Percentiles rank a stretch among this genome's conserved stretches.
phyloP scores from a whole-genome alignment of 2,888 invertebrate species.

The Pomacea canaliculata region DNA sequence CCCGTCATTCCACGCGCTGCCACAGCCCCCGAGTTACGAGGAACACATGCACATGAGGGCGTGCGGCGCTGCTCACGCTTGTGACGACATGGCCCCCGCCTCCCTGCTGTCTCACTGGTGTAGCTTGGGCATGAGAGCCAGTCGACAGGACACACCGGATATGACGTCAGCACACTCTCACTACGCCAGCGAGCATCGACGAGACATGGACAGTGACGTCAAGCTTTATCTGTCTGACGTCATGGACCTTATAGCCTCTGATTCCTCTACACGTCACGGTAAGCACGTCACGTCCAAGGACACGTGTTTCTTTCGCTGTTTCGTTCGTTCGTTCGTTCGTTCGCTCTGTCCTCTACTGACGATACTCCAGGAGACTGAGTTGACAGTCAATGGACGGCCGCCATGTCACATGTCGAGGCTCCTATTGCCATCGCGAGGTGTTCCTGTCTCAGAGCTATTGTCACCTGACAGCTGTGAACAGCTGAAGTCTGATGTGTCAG shows the following conservation, averaged over 20 bases:
- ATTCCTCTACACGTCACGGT: conserved; percentile 8
- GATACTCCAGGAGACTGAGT: too few species aligned
- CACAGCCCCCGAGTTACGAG: conserved; percentile 18
- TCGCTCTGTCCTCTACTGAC: not conserved
- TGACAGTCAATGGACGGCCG: too few species aligned
- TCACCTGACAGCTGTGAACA: too few species aligned
- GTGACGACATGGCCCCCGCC: not conserved
- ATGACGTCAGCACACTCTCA: not conserved
- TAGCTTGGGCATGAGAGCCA: not conserved
- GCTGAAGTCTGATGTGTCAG: too few species aligned
- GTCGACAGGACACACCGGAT: not conserved
- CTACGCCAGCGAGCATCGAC: not conserved
- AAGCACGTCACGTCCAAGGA: not conserved
- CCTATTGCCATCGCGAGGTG: too few species aligned
- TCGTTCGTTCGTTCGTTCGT: not conserved
- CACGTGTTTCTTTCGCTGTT: too few species aligned
- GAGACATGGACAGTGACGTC: not conserved
- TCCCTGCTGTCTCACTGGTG: not conserved
- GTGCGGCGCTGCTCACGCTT: not conserved
- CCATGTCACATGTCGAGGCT: too few species aligned
- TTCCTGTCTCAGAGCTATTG: too few species aligned
- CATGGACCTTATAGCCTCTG: conserved; percentile 25
- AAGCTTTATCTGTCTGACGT: conserved; percentile 21
- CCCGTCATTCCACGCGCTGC: not conserved
- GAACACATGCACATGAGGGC: conserved; percentile 25